Conservation (phyloP, 2,797 vertebrate genomes). For the Mus caroli region DNA sequence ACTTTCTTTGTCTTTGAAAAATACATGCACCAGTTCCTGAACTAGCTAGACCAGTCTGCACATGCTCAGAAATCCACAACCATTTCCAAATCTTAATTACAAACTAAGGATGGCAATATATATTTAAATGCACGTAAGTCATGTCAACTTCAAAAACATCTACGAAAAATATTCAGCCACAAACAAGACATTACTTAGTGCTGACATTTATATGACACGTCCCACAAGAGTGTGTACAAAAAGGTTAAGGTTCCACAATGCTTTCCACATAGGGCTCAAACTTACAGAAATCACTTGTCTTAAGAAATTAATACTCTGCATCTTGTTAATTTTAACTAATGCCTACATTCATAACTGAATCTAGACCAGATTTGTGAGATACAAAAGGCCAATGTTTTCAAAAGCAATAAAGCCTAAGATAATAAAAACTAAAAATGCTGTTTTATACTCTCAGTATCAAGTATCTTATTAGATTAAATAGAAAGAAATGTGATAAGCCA, state of each 20-base stretch:
- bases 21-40: conserved; percentile 94
- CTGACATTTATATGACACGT: conserved; percentile 91
- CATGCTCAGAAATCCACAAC: conserved; percentile 96
- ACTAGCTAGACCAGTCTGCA: conserved; percentile 93
- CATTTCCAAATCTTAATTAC: conserved; percentile 93
- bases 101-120: conserved; percentile 93
- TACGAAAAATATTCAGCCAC: conserved; percentile 93
- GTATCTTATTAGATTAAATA: conserved; percentile 85
- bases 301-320: conserved; percentile 89
- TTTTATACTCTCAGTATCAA: conserved; percentile 84
- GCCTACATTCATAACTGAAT: conserved; percentile 90
- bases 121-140: conserved; percentile 93
- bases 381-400: conserved; percentile 87
- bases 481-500: conserved; percentile 87
- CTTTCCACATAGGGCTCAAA: conserved; percentile 89
- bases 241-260: conserved; percentile 91
- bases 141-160: conserved; percentile 94
- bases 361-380: conserved; percentile 89
- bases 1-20: conserved; percentile 91
- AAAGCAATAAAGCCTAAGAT: conserved; percentile 84
- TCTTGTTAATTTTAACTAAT: conserved; percentile 89
- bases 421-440: conserved; percentile 86
- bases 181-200: conserved; percentile 94
- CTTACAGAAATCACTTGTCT: conserved; percentile 89
- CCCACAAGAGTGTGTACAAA: conserved; percentile 92